Evolutionary conservation across 2,113 vertebrate species (phyloP).

Genomic region (Ceyx melanurus): DNA sequence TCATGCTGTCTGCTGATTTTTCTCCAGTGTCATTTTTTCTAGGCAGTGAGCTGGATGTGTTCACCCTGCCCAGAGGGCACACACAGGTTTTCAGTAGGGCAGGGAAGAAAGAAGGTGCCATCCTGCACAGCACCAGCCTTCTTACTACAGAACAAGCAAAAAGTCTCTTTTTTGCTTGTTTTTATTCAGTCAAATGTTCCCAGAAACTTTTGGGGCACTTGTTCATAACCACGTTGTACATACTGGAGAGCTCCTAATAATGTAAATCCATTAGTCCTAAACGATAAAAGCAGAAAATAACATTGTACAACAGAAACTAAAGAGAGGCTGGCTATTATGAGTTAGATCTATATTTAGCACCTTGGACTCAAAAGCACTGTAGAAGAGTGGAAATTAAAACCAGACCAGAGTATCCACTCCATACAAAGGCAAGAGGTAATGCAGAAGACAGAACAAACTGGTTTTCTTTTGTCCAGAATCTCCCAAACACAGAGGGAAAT

Average conservation of each 20-base stretch:
- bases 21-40: slow-evolving; percentile 20
- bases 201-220: background rate
- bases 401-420: background rate
- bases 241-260: slow-evolving; percentile 20
- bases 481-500: background rate
- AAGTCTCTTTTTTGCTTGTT: background rate
- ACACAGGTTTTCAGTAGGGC: background rate
- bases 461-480: background rate
- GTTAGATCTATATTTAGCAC: slow-evolving; percentile 57
- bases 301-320: background rate
- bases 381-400: slow-evolving; percentile 23
- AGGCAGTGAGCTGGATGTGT: background rate
- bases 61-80: slow-evolving; percentile 8
- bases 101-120: background rate
- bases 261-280: slow-evolving; percentile 52
- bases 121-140: background rate
- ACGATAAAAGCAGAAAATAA: slow-evolving; percentile 58
- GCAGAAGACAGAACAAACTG: background rate
- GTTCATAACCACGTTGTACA: background rate
- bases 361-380: slow-evolving; percentile 22
- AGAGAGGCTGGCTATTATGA: slow-evolving; percentile 14
- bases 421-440: background rate
- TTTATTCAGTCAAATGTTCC: background rate
- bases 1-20: slow-evolving; percentile 40
- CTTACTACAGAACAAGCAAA: background rate